These are phyloP conservation scores for Pammene fasciana DNA, from an alignment of 2,888 invertebrate species.

Conservation along the genomic window DNA sequence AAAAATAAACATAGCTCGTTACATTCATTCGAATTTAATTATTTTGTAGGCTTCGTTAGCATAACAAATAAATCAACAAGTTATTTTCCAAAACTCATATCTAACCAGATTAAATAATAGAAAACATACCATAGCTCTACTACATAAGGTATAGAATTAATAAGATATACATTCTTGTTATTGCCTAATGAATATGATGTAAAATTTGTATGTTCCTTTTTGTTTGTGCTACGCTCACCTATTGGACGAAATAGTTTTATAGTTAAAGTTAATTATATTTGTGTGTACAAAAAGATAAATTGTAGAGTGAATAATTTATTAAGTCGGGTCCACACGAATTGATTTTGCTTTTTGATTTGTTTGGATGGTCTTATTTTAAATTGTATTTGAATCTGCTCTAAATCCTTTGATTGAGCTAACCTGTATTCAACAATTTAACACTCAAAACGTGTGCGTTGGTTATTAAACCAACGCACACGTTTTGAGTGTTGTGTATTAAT, in stretches of 20 bases:
- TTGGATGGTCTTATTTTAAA: neutral
- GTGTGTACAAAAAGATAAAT: slow-evolving; percentile 15
- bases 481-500: too few species aligned
- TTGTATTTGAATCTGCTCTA: neutral
- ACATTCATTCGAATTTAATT: slow-evolving; percentile 50
- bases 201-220: neutral
- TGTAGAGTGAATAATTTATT: neutral
- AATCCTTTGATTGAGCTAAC: neutral
- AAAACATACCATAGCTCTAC: neutral
- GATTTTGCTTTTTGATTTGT: neutral
- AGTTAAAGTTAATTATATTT: slow-evolving; percentile 20
- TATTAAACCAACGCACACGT: too few species aligned
- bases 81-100: neutral
- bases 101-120: neutral
- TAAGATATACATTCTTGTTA: neutral
- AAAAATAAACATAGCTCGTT: slow-evolving; percentile 44
- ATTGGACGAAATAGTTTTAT: slow-evolving; percentile 19
- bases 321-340: neutral
- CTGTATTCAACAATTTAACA: neutral
- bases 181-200: neutral
- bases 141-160: neutral
- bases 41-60: slow-evolving; percentile 49
- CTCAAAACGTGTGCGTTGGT: too few species aligned
- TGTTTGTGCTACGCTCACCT: slow-evolving; percentile 19
- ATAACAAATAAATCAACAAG: slow-evolving; percentile 36